Base-by-base conservation (phyloP, 92 coral and sea anemone species). In the Parazoanthus swiftii region DNA sequence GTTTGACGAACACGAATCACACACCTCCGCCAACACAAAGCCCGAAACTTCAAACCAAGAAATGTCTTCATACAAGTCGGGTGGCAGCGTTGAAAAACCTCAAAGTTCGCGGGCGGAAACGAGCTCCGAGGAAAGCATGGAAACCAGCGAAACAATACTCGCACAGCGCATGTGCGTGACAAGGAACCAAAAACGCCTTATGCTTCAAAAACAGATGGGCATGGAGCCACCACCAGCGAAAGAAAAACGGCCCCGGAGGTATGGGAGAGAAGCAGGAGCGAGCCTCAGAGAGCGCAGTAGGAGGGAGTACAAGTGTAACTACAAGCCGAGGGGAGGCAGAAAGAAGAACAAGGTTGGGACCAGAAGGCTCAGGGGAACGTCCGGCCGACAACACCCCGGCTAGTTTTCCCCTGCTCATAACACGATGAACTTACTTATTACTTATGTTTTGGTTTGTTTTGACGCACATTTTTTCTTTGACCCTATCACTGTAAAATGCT, bases 141-240 rank as follows among this genome's bases (percentile, higher is more conserved):
- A 84, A 46, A 84, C 87, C 1, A 71, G 50, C 44, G 87, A 84
- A 6, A 21, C 18, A 20, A 54, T 43, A 48, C 10, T 25, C 29
- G 7, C 87, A 66, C 87, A 84, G 74, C 77, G 37, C 65, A 72
- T 70, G 87, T 51, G 92, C 79, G 50, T 94, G 73, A 93, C 97
- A 10, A 89, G 97, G 81, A 92, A 89, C 77, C 95, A 93, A 84
- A 94, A 91, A 68, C 97, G 95, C 6, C 90, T 89, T 0, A 86
- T 91, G 89, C 76, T 89, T 36, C 88, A 88, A 65, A 89, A 46
- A 56, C 89, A 91, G 65, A 88, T 89, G 73, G 94, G 94, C 51
- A 84, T 89, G 54, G 85, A 66, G 37, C 67, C 80, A 14, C 58
- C 79, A 76, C 88, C 90, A 0, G 20, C 85, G 26, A 90, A 38